These are phyloP conservation scores for Micromussa lordhowensis DNA, from an alignment of 92 coral and sea anemone species.

Conservation along the genomic window DNA sequence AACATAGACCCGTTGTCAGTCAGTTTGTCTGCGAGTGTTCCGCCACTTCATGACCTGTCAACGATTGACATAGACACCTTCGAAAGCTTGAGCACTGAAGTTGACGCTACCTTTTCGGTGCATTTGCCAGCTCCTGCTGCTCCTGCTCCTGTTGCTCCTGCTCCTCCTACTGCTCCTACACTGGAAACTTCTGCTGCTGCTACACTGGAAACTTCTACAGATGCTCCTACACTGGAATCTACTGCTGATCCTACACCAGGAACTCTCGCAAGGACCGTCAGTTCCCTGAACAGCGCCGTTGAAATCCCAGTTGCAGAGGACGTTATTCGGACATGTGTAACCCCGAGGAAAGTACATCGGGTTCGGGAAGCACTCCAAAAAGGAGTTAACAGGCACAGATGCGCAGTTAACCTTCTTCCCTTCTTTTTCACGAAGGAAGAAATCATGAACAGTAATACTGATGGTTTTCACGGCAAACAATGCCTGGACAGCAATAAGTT, in stretches of 20 bases:
- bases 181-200: too few relatives aligned
- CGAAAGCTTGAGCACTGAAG: too few relatives aligned
- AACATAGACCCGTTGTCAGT: too few relatives aligned
- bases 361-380: neutral
- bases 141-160: too few relatives aligned
- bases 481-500: slow-evolving; percentile 4
- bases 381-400: neutral
- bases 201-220: too few relatives aligned
- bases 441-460: neutral
- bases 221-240: too few relatives aligned
- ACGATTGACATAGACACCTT: too few relatives aligned
- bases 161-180: too few relatives aligned
- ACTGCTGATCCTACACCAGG: neutral
- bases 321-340: neutral
- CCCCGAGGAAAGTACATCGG: neutral
- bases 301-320: slow-evolving; percentile 6
- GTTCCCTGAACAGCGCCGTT: neutral
- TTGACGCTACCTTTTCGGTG: too few relatives aligned
- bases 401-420: slow-evolving; percentile 1
- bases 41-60: too few relatives aligned
- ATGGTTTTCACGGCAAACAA: neutral
- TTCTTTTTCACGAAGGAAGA: neutral
- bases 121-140: too few relatives aligned
- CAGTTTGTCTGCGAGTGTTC: too few relatives aligned
- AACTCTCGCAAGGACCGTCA: neutral